Conservation (phyloP, 37 sponge, comb jelly and placozoan species). For the Tethya wilhelma region DNA sequence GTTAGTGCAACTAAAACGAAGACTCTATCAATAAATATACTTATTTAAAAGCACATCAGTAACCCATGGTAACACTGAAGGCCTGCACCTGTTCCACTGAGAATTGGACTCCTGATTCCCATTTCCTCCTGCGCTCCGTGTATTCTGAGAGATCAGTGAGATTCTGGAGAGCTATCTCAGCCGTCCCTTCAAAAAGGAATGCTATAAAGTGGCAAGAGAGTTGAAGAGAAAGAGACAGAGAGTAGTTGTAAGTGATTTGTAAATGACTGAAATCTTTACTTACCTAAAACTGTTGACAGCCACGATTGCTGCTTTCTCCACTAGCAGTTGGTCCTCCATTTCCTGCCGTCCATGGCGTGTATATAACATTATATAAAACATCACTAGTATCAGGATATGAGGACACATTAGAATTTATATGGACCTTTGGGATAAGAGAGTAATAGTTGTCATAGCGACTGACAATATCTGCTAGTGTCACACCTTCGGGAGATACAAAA, state of each 20-base stretch:
- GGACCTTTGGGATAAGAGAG: constrained; percentile 35
- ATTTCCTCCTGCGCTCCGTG: constrained; percentile 30
- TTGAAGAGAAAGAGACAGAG: background rate
- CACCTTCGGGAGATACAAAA: constrained; percentile 23
- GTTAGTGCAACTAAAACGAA: constrained; percentile 25
- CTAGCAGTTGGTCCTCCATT: background rate
- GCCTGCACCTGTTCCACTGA: constrained; percentile 61
- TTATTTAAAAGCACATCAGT: background rate
- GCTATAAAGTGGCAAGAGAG: constrained; percentile 34
- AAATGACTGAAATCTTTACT: no score
- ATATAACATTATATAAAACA: no score
- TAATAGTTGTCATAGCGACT: constrained; percentile 34
- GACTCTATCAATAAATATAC: constrained; percentile 40
- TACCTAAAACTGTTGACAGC: background rate
- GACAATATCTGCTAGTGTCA: constrained; percentile 6
- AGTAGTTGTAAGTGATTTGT: no score
- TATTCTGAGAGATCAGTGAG: constrained; percentile 43
- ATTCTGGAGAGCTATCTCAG: constrained; percentile 58
- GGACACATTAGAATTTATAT: background rate
- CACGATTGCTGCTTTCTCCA: background rate
- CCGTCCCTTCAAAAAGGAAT: constrained; percentile 69
- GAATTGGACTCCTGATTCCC: constrained; percentile 54
- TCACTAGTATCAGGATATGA: background rate
- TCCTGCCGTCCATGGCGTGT: no score
- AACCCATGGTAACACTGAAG: background rate